Evolutionary conservation across 2,113 vertebrate genomes (phyloP), one percentile per base, ranked within the genome.

Genomic region (Erinaceus europaeus): DNA sequence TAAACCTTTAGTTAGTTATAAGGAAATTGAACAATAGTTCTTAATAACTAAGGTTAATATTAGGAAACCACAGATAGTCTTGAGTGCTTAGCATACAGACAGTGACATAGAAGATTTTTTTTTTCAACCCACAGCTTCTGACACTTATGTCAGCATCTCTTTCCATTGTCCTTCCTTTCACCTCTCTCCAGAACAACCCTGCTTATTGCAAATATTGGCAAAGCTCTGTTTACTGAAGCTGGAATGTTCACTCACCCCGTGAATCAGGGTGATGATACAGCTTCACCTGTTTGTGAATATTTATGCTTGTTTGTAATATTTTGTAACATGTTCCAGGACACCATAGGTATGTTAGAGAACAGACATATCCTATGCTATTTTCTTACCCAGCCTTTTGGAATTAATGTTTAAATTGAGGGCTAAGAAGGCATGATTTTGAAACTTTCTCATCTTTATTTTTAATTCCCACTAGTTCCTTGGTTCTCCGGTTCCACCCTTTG

Each of bases 161-260:
- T n/a, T n/a, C n/a, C 3, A 1, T 36, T 86, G 84, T 83, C 79
- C 88, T 91, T 85, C 57, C 34, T 25, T 18, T 91, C 73, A 77
- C 52, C 32, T 79, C 29, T 81, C 69, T 89, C 25, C 65, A 80
- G 36, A 74, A 55, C 81, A 86, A 23, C 29, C 84, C 79, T 90
- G 64, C 55, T 92, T 40, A 84, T 9, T 93, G 84, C 77, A 78
- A 57, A 65, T 64, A 46, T 64, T 40, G 48, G 53, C 73, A 88
- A 53, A 77, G 29, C 5, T 67, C 38, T 69, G 93, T 92, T 84
- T 90, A 86, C 77, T 90, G 77, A 87, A 77, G 64, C 20, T 90
- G 65, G 42, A 80, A 80, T 59, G 42, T 90, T 86, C 53, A 5
- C 64, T 91, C 64, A 81, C 68, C 57, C 84, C 50, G 18, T n/a